phyloP scores from a whole-genome alignment of 2,888 invertebrate genomes.

The Tetranychus truncatus region DNA sequence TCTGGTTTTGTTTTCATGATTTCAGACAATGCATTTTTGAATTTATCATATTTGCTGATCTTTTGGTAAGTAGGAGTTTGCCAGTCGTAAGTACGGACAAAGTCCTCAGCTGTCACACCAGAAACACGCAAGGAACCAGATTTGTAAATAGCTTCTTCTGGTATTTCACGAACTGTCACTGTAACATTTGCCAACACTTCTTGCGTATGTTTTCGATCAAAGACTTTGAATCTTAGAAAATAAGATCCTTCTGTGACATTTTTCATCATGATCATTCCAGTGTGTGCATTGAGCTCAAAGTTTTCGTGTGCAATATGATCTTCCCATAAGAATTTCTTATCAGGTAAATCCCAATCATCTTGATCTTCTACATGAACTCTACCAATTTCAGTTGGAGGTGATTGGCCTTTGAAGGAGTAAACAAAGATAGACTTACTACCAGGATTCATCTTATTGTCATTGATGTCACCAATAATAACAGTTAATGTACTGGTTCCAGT shows the following conservation, averaged over 20 bases:
- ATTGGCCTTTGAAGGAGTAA: slow-evolving; percentile 63
- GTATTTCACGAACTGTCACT: slow-evolving; percentile 78
- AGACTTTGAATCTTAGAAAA: slow-evolving; percentile 47
- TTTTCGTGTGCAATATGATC: slow-evolving; percentile 55
- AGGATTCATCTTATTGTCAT: slow-evolving; percentile 95
- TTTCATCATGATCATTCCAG: slow-evolving; percentile 87
- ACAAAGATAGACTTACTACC: slow-evolving; percentile 89
- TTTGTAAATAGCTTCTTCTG: slow-evolving; percentile 83
- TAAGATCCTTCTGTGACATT: slow-evolving; percentile 60
- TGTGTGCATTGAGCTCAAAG: slow-evolving; percentile 71
- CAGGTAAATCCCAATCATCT: slow-evolving; percentile 95
- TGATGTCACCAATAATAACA: slow-evolving; percentile 89
- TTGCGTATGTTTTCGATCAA: slow-evolving; percentile 82
- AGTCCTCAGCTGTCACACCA: slow-evolving; percentile 82
- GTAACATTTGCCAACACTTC: slow-evolving; percentile 92
- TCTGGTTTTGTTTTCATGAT: slow-evolving; percentile 61
- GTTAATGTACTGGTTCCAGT: slow-evolving; percentile 87
- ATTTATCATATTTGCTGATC: slow-evolving; percentile 73
- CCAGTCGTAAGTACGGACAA: slow-evolving; percentile 83
- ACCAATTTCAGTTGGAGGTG: slow-evolving; percentile 75
- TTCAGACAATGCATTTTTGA: slow-evolving; percentile 65
- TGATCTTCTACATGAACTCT: slow-evolving; percentile 89
- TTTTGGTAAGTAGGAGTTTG: slow-evolving; percentile 54
- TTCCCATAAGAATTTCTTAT: slow-evolving; percentile 93
- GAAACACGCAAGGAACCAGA: slow-evolving; percentile 74